Conservation (phyloP, 1,140 invertebrate species). For the Calephelis virginiensis region DNA sequence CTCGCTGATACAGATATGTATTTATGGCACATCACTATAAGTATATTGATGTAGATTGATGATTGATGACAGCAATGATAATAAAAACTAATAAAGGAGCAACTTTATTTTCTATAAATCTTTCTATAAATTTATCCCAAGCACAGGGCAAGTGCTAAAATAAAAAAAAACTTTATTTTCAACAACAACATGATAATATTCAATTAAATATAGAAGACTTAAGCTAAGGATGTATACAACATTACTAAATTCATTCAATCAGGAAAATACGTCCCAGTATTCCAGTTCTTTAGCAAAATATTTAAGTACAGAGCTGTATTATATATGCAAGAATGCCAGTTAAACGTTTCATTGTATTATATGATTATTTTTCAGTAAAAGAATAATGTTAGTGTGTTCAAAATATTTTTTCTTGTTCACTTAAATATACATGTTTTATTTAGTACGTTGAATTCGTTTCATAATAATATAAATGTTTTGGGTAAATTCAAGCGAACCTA, state of each 20-base stretch:
- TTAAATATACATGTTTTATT: too few relatives aligned
- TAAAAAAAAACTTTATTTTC: constrained; percentile 45
- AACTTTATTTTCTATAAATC: constrained; percentile 45
- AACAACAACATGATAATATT: constrained; percentile 45
- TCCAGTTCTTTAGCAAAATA: not conserved
- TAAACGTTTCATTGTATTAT: not conserved
- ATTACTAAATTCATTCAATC: constrained; percentile 6
- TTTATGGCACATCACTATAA: too few relatives aligned
- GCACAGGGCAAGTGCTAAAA: too few relatives aligned
- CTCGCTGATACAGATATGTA: too few relatives aligned
- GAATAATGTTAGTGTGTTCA: too few relatives aligned
- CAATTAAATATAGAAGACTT: constrained; percentile 17
- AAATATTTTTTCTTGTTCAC: too few relatives aligned
- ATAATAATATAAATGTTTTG: too few relatives aligned
- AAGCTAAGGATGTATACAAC: not conserved
- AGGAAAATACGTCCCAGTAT: not conserved
- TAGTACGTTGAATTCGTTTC: too few relatives aligned
- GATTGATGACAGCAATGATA: not conserved
- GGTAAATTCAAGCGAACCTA: too few relatives aligned
- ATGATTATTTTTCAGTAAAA: too few relatives aligned
- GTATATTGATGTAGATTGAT: too few relatives aligned
- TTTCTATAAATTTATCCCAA: too few relatives aligned
- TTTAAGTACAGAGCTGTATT: not conserved
- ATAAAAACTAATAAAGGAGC: constrained; percentile 21
- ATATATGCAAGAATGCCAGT: not conserved